phyloP scores from a whole-genome alignment of 2,797 vertebrate species.

The Passerculus sandwichensis region DNA sequence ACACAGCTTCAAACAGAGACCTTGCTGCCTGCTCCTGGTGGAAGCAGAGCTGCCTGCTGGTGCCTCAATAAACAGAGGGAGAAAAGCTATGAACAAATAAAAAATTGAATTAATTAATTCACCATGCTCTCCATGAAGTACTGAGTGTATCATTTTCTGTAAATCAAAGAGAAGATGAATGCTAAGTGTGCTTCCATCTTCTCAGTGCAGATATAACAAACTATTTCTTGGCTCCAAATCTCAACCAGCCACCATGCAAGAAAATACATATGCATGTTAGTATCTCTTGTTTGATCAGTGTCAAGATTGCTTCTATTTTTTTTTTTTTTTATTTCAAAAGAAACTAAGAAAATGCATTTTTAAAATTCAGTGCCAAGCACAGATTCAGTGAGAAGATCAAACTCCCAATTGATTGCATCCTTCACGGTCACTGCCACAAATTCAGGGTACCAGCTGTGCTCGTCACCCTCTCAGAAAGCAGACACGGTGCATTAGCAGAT shows the following conservation, averaged over 20 bases:
- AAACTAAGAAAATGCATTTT: background rate
- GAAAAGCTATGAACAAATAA: background rate
- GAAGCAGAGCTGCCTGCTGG: background rate
- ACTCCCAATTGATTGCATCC: background rate
- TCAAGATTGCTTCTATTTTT: background rate
- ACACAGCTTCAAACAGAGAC: background rate
- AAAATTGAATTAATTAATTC: background rate
- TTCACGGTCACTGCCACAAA: background rate
- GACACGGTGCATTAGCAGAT: background rate
- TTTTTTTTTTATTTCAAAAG: background rate
- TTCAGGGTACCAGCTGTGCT: background rate
- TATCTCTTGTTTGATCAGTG: background rate
- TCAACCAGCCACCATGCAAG: background rate
- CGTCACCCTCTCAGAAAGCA: background rate
- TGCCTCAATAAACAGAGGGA: background rate
- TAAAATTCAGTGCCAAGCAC: background rate
- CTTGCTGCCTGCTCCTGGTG: background rate
- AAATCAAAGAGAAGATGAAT: background rate
- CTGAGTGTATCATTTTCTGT: background rate
- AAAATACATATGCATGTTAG: constrained; percentile 17
- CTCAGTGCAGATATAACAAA: background rate
- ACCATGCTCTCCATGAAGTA: background rate
- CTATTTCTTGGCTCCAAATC: background rate
- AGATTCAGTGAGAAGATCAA: background rate
- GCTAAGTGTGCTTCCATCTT: background rate